These are phyloP conservation scores for Lepidurus couesii DNA, from an alignment of 1,140 invertebrate genomes.

Conservation along the genomic window DNA sequence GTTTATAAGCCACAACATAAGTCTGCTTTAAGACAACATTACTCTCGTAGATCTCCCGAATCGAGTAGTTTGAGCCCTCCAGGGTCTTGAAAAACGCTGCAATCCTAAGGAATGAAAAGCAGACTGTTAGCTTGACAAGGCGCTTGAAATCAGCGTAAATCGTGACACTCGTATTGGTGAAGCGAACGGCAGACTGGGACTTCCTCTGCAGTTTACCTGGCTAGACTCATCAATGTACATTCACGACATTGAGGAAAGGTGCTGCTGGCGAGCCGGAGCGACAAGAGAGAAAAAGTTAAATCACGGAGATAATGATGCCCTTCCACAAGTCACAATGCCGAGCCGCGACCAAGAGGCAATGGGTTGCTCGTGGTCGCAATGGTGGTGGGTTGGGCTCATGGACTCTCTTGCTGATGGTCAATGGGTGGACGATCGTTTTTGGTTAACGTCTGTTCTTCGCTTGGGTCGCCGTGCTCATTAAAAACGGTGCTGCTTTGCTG, in stretches of 20 bases:
- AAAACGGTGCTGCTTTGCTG: not conserved
- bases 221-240: conserved; percentile 15
- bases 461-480: not conserved
- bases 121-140: too few relatives aligned
- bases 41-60: too few relatives aligned
- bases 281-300: not conserved
- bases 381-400: not conserved
- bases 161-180: not conserved
- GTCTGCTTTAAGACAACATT: too few relatives aligned
- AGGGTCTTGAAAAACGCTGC: too few relatives aligned
- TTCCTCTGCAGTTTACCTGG: conserved; percentile 7
- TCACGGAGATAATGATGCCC: conserved; percentile 3
- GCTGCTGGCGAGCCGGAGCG: not conserved
- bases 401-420: not conserved
- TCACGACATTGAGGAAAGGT: conserved; percentile 12
- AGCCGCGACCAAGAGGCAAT: not conserved
- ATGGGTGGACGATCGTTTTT: not conserved
- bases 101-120: too few relatives aligned
- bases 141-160: not conserved
- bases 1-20: not conserved
- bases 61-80: too few relatives aligned
- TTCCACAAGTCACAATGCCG: not conserved
- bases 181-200: not conserved
- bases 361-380: not conserved
- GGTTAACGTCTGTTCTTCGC: not conserved